Evolutionary conservation across 2,797 vertebrate species (phyloP).

Genomic region (Schizopygopsis malacanthus): DNA sequence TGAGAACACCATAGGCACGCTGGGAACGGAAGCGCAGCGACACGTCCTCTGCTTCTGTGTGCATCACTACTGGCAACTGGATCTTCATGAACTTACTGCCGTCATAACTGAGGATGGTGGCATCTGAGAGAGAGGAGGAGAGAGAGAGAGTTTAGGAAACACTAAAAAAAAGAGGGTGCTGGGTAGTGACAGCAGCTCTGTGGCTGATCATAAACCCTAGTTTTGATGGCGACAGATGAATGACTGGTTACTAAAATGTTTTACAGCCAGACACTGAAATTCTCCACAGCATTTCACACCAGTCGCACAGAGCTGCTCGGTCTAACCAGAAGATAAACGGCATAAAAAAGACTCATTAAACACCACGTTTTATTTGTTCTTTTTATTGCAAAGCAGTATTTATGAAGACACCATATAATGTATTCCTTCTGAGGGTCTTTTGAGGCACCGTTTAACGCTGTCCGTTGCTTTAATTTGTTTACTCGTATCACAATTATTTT

Average conservation of each 20-base stretch:
- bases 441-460: conserved; percentile 41
- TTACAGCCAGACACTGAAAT: conserved; percentile 45
- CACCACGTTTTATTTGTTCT: conserved; percentile 49
- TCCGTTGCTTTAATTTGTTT: conserved; percentile 78
- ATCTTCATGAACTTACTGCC: conserved; percentile 99
- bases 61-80: conserved; percentile 96
- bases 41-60: conserved; percentile 97
- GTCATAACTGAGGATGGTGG: conserved; percentile 96
- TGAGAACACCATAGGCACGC: conserved; percentile 95
- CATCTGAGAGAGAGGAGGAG: conserved; percentile 79
- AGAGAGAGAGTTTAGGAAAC: conserved; percentile 29
- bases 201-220: conserved; percentile 51
- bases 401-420: conserved; percentile 47
- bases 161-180: conserved; percentile 8
- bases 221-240: conserved; percentile 53
- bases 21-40: conserved; percentile 95
- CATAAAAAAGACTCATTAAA: conserved; percentile 48
- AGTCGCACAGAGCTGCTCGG: conserved; percentile 16
- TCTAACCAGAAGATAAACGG: conserved; percentile 30
- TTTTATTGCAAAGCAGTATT: conserved; percentile 52
- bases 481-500: conserved; percentile 73
- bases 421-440: conserved; percentile 49
- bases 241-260: conserved; percentile 56
- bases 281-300: conserved; percentile 39
- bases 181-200: conserved; percentile 42